Evolutionary conservation across 37 sponge, comb jelly and placozoan species (phyloP).

Genomic region (Spongia lamella): DNA sequence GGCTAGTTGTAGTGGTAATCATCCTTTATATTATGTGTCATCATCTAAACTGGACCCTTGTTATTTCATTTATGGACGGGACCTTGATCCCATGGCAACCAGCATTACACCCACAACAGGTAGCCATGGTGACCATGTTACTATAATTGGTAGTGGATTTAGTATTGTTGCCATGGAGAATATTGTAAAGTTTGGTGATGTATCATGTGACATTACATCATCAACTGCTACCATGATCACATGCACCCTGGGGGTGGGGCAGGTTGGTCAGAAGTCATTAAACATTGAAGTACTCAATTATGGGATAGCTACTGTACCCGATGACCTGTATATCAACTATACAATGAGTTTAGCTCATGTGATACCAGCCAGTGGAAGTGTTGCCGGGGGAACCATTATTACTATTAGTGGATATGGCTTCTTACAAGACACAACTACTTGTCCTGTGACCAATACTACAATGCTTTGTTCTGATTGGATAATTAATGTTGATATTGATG

Average conservation of each 20-base stretch:
- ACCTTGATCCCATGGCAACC: conserved; percentile 46
- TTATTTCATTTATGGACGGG: conserved; percentile 47
- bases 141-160: conserved; percentile 42
- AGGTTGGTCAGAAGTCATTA: conserved; percentile 46
- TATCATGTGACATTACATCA: conserved; percentile 29
- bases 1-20: conserved; percentile 54
- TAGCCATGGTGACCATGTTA: conserved; percentile 28
- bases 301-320: conserved; percentile 19
- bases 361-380: conserved; percentile 33
- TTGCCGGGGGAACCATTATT: conserved; percentile 50
- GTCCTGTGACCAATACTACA: conserved; percentile 8
- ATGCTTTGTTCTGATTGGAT: conserved; percentile 36
- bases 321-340: conserved; percentile 16
- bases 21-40: conserved; percentile 5
- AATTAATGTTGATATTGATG: neutral
- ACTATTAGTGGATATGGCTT: conserved; percentile 67
- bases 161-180: neutral
- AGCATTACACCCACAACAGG: conserved; percentile 42
- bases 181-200: conserved; percentile 43
- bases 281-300: conserved; percentile 16
- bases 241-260: conserved; percentile 37
- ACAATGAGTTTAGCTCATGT: conserved; percentile 17
- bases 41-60: conserved; percentile 21
- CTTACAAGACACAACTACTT: neutral
- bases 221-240: conserved; percentile 8